Evolutionary conservation across 2,888 invertebrate genomes (phyloP), one percentile per base, ranked within the genome.

Genomic region (Synergus umbraculus): DNA sequence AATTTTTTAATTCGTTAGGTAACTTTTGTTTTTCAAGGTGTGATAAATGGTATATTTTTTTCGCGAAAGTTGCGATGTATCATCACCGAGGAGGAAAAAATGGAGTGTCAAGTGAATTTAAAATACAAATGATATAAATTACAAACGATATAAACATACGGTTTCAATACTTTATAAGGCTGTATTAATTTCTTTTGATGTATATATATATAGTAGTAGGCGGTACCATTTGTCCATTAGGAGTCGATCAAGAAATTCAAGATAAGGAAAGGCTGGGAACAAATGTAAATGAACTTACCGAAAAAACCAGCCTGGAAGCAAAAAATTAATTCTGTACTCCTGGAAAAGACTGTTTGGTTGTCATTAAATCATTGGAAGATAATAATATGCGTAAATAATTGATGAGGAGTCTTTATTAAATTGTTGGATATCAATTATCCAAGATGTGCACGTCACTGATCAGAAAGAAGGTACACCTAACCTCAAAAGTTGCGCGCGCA

Each of bases 401-500:
- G 54, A 73, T 54, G 29, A 49, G 29, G 49, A 73, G 10, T 73
- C n/a, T 29, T 29, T 73, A 73, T 54, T 37, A 73, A 37, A 10
- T 73, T 37, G 54, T 12, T 73, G 41, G 41, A 37, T 37, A 69
- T 49, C 46, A 86, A 86, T 85, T 83, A 84, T 86, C 82, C 83
- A 79, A 83, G 84, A 85, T 86, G 84, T 86, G 84, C 83, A 85
- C 80, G 85, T 83, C 84, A 80, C 81, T 79, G 83, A 77, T 86
- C 83, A 85, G 84, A 84, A 83, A 79, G 64, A 81, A 78, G 63
- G 76, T 44, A 79, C 84, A 84, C 84, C 82, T 88, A 88, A 88
- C 88, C 88, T 63, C 85, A 76, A 85, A 84, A 73, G 83, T 12
- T 89, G 89, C 88, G 89, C 85, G 85, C 88, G 89, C 89, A 89